Evolutionary conservation across 1,140 invertebrate genomes (phyloP).

Genomic region (Heliconius melpomene): DNA sequence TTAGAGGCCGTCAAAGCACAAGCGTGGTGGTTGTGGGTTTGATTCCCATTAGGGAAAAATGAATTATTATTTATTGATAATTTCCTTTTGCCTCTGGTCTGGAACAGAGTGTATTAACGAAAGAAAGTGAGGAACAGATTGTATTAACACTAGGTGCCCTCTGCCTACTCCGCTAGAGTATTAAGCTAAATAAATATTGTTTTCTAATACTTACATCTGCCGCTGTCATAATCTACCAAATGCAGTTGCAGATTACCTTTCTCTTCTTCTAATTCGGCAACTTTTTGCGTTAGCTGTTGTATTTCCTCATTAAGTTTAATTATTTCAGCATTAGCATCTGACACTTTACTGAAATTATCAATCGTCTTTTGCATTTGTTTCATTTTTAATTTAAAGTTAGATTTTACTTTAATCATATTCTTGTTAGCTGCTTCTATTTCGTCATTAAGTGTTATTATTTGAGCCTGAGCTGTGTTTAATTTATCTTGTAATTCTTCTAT

Average conservation of each 20-base stretch:
- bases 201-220: conserved; percentile 83
- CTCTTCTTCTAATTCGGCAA: conserved; percentile 93
- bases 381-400: conserved; percentile 89
- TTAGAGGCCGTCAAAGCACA: too few relatives aligned
- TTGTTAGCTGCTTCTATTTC: conserved; percentile 89
- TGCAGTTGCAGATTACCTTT: conserved; percentile 93
- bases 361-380: conserved; percentile 92
- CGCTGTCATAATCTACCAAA: conserved; percentile 90
- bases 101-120: too few relatives aligned
- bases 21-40: too few relatives aligned
- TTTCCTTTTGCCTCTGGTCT: too few relatives aligned
- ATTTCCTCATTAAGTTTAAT: conserved; percentile 82
- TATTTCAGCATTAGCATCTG: conserved; percentile 86
- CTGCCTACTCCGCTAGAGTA: too few relatives aligned
- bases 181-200: neutral
- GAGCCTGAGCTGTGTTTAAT: conserved; percentile 68
- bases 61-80: too few relatives aligned
- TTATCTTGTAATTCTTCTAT: conserved; percentile 57
- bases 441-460: conserved; percentile 83
- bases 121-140: too few relatives aligned
- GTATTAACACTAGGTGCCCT: too few relatives aligned
- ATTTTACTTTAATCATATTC: conserved; percentile 92
- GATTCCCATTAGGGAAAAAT: too few relatives aligned
- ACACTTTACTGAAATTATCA: conserved; percentile 87
- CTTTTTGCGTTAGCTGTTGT: conserved; percentile 86